Percentiles rank a stretch among this genome's conserved stretches.
These are phyloP conservation scores for Pollicipes pollicipes DNA, from an alignment of 1,140 invertebrate genomes.

Conservation along the genomic window DNA sequence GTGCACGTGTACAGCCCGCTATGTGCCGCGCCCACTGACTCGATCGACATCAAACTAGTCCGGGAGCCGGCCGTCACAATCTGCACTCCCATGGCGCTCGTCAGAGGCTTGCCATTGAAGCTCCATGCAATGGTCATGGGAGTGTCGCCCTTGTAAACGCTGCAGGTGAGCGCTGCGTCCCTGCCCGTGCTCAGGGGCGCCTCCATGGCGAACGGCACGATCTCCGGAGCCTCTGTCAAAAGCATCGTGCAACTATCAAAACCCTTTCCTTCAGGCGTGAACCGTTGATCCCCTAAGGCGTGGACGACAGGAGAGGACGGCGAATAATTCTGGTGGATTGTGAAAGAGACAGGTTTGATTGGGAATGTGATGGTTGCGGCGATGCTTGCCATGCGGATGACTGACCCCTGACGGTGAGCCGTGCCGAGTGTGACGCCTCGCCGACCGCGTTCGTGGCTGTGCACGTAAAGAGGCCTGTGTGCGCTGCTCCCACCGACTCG, in stretches of 20 bases:
- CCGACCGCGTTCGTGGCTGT: slow-evolving; percentile 33
- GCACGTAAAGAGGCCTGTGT: slow-evolving; percentile 40
- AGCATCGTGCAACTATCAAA: too few relatives aligned
- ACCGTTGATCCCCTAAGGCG: too few relatives aligned
- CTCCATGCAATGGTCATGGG: slow-evolving; percentile 35
- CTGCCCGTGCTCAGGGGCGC: slow-evolving; percentile 26
- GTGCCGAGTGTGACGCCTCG: slow-evolving; percentile 29
- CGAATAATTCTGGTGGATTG: too few relatives aligned
- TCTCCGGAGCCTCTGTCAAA: too few relatives aligned
- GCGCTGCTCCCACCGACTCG: slow-evolving; percentile 43
- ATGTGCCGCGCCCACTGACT: slow-evolving; percentile 43
- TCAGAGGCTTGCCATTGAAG: slow-evolving; percentile 39
- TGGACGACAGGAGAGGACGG: too few relatives aligned
- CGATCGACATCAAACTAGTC: slow-evolving; percentile 54
- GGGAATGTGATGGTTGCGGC: too few relatives aligned
- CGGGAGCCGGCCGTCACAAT: slow-evolving; percentile 42
- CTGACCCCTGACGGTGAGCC: slow-evolving; percentile 34
- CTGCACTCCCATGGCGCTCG: slow-evolving; percentile 22
- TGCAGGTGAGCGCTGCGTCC: slow-evolving; percentile 46
- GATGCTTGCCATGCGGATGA: too few relatives aligned
- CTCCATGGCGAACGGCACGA: slow-evolving; percentile 13
- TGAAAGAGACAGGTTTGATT: too few relatives aligned
- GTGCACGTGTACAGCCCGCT: slow-evolving; percentile 39
- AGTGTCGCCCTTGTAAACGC: slow-evolving; percentile 61
- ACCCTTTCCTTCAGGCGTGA: too few relatives aligned